A percentile compares a stretch with the other conserved stretches of the same genome.
phyloP scores from a whole-genome alignment of 2,888 invertebrate species.

The Mayetiola destructor region DNA sequence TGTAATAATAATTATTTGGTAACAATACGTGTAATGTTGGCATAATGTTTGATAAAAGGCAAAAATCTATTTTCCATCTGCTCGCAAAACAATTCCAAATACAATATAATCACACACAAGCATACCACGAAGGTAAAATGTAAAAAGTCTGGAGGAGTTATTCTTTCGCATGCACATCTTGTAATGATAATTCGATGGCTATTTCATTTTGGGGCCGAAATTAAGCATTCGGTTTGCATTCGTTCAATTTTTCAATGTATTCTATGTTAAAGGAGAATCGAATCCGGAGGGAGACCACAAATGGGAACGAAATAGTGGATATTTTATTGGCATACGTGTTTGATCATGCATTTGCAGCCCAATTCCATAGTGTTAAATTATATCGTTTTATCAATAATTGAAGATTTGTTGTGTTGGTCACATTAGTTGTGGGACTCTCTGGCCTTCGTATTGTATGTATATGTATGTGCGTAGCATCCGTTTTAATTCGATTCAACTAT shows the following conservation, averaged over 20 bases:
- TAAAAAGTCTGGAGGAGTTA: neutral
- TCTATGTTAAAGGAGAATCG: neutral
- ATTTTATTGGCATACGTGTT: constrained; percentile 11
- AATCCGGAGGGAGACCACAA: neutral
- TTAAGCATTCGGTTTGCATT: neutral
- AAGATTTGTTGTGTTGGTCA: neutral
- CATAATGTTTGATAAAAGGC: neutral
- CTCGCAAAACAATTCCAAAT: neutral
- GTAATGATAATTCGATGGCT: neutral
- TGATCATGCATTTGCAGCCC: constrained; percentile 1
- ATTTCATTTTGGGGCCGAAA: neutral
- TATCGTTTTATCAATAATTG: neutral
- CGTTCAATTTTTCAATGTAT: neutral
- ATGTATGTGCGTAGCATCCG: too few relatives aligned
- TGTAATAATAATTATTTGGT: constrained; percentile 8
- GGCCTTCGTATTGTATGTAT: too few relatives aligned
- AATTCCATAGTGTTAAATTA: neutral
- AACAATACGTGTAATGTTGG: constrained; percentile 10
- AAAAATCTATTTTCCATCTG: neutral
- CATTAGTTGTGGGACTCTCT: too few relatives aligned
- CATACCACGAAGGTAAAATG: neutral
- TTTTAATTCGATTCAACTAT: neutral
- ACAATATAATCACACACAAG: neutral
- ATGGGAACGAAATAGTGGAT: neutral
- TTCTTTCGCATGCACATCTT: neutral